Evolutionary conservation across 2,113 vertebrate genomes (phyloP), one percentile per base, ranked within the genome.

Genomic region (Phocoena phocoena): DNA sequence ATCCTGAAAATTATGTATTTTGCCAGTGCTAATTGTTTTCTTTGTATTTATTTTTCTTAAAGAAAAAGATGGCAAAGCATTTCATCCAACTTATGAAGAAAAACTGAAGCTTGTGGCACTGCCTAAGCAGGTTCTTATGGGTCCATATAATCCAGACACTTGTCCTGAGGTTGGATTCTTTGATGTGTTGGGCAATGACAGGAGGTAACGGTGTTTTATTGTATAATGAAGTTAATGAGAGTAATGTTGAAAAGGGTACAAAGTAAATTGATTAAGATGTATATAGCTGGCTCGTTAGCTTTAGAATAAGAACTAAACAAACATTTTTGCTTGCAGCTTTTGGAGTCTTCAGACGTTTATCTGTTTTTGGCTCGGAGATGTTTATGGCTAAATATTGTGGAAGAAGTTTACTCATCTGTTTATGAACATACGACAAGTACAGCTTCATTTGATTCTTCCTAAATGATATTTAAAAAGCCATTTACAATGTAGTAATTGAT

Each of bases 31-130:
- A 31, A 97, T 92, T 96, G 1, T 96, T 83, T 96, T 84, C 3
- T 87, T 67, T 88, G 2, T 67, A 86, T 67, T 93, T 86, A 62
- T 73, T 88, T 93, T 67, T 93, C 74, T 97, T 87, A 13, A 95
- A 99, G 99, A 99, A 97, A 99, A 99, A 98, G 99, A 99, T 98
- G 99, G 99, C 25, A 99, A 99, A 98, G 99, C 99, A 89, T 99
- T 99, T 98, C 99, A 99, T 98, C 99, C 99, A 20, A 99, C 99
- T 2, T 99, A 99, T 0, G 99, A 99, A 98, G 99, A 99, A 98
- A 99, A 99, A 95, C 99, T 99, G 55, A 99, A 99, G 85, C 99
- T 99, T 73, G 99, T 99, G 95, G 99, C 99, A 1, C 98, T 99
- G 55, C 99, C 99, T 98, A 99, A 99, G 96, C 99, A 99, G 98